Conservation (phyloP, 2,797 vertebrate genomes). For the Uromys caudimaculatus region DNA sequence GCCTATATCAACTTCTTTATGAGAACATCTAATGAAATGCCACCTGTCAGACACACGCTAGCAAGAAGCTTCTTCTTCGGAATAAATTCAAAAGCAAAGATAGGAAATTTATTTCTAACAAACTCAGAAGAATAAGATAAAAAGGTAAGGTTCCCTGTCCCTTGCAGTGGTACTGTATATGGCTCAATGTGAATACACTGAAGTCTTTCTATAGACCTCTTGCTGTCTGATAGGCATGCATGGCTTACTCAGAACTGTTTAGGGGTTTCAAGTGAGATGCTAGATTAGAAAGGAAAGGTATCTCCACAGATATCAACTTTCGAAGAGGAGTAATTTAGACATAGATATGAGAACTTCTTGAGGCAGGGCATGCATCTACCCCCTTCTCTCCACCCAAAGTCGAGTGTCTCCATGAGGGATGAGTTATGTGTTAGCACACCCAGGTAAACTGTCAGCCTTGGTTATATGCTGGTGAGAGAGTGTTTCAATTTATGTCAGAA, state of each 20-base stretch:
- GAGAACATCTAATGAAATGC: slow-evolving; percentile 9
- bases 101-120: not conserved
- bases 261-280: not conserved
- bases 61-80: not conserved
- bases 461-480: not conserved
- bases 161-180: no score
- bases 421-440: not conserved
- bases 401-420: not conserved
- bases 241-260: not conserved
- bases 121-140: slow-evolving; percentile 4
- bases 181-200: not conserved
- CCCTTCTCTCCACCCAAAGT: not conserved
- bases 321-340: not conserved
- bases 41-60: not conserved
- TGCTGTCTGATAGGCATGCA: not conserved
- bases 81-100: slow-evolving; percentile 26
- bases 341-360: not conserved
- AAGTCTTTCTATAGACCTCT: not conserved
- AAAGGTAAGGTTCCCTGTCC: not conserved
- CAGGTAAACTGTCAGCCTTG: not conserved
- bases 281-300: not conserved
- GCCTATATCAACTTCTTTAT: not conserved
- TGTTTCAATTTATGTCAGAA: not conserved
- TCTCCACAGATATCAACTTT: not conserved
- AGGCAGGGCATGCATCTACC: not conserved